These are phyloP conservation scores for Orchestes rusci DNA, from an alignment of 2,888 invertebrate genomes.

Conservation along the genomic window DNA sequence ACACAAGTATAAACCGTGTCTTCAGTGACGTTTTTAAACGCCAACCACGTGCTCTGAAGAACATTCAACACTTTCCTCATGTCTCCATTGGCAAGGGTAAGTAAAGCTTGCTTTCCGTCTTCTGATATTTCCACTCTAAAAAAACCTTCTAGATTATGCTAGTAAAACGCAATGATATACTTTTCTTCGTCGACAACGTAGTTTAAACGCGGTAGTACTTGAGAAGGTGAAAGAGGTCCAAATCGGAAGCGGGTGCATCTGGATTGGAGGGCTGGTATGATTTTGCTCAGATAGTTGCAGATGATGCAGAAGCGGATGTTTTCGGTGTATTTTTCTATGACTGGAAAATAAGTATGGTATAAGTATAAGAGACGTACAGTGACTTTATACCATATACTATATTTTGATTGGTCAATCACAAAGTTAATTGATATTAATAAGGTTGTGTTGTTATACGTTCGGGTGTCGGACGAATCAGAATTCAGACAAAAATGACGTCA, in stretches of 20 bases:
- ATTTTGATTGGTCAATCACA: too few relatives aligned
- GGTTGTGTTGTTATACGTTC: too few relatives aligned
- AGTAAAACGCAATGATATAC: constrained; percentile 46
- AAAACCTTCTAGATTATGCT: constrained; percentile 5
- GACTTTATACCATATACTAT: too few relatives aligned
- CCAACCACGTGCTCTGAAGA: constrained; percentile 92
- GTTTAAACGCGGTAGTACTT: constrained; percentile 84
- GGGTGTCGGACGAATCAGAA: too few relatives aligned
- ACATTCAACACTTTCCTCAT: constrained; percentile 97
- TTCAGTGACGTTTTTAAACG: constrained; percentile 82
- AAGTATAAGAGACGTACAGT: too few relatives aligned
- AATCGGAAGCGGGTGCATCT: constrained; percentile 95
- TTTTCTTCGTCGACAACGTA: constrained; percentile 76
- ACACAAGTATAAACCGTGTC: constrained; percentile 92
- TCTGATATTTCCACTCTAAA: constrained; percentile 73
- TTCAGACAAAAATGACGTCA: too few relatives aligned
- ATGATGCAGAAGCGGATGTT: constrained; percentile 98
- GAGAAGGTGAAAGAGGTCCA: constrained; percentile 76
- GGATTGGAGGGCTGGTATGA: constrained; percentile 97
- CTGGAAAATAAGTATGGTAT: constrained; percentile 48
- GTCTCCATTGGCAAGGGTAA: constrained; percentile 89
- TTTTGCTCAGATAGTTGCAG: constrained; percentile 97
- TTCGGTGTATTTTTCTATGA: constrained; percentile 98
- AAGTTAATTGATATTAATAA: too few relatives aligned
- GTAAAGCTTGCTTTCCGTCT: constrained; percentile 82